These are phyloP conservation scores for Sarcophaga variegata DNA, from an alignment of 2,888 invertebrate genomes.

Conservation along the genomic window DNA sequence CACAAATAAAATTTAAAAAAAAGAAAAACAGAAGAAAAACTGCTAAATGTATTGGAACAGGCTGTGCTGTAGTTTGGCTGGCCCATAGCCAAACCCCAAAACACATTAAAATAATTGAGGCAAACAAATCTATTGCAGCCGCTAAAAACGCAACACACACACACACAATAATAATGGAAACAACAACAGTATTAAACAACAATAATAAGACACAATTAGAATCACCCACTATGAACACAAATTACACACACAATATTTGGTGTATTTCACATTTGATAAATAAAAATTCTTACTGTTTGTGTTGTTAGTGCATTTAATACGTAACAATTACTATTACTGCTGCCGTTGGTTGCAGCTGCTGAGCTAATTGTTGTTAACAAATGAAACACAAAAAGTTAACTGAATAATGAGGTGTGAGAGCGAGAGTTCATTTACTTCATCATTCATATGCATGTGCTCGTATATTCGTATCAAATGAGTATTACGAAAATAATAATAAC, in stretches of 20 bases:
- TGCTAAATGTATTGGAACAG: not conserved
- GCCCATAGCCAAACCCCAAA: conserved; percentile 46
- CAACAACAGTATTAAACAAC: not conserved
- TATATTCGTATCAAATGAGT: conserved; percentile 8
- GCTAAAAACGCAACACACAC: not conserved
- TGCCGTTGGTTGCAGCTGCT: not conserved
- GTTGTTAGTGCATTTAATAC: no score
- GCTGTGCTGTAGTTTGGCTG: not conserved
- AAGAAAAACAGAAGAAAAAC: no score
- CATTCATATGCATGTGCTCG: not conserved
- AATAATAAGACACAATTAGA: conserved; percentile 25
- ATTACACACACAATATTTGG: not conserved
- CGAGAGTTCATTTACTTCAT: conserved; percentile 22
- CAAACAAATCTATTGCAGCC: conserved; percentile 22
- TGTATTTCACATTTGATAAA: no score
- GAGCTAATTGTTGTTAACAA: conserved; percentile 19
- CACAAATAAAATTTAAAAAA: conserved; percentile 12
- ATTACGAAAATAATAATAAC: not conserved
- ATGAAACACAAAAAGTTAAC: conserved; percentile 49
- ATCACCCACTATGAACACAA: conserved; percentile 18
- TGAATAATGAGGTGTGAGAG: conserved; percentile 59
- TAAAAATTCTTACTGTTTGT: no score
- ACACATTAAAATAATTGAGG: conserved; percentile 43
- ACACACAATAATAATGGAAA: not conserved
- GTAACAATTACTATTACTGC: no score